Evolutionary conservation across 1,140 invertebrate species (phyloP).

Genomic region (Psix sp.): DNA sequence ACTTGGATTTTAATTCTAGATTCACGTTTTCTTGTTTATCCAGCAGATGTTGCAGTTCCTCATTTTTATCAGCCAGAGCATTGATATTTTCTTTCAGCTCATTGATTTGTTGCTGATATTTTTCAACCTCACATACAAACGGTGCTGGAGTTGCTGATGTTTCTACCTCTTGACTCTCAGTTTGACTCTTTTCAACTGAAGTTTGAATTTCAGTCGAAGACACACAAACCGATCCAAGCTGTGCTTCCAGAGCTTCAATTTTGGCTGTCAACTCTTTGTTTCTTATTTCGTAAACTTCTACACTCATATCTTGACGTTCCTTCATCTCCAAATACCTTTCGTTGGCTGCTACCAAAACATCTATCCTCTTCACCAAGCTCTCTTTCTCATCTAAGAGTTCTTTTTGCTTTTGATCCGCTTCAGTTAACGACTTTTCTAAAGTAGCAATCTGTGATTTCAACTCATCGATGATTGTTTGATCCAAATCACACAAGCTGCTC

Average conservation of each 20-base stretch:
- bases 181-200: not conserved
- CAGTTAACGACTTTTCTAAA: conserved; percentile 81
- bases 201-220: not conserved
- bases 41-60: conserved; percentile 83
- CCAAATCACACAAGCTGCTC: conserved; percentile 81
- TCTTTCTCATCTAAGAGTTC: conserved; percentile 82
- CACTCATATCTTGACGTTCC: conserved; percentile 84
- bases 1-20: conserved; percentile 61
- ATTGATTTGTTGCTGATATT: conserved; percentile 70
- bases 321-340: conserved; percentile 87
- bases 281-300: conserved; percentile 82
- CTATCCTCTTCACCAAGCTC: conserved; percentile 82
- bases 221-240: conserved; percentile 8
- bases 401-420: conserved; percentile 78
- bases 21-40: conserved; percentile 77
- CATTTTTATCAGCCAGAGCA: conserved; percentile 83
- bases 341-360: conserved; percentile 85
- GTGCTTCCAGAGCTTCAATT: conserved; percentile 77
- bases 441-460: conserved; percentile 81
- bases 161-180: not conserved
- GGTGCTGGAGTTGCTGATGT: conserved; percentile 10
- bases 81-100: conserved; percentile 78
- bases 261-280: conserved; percentile 82
- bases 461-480: conserved; percentile 86
- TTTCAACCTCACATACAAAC: conserved; percentile 48